Evolutionary conservation across 1,140 invertebrate species (phyloP).

Genomic region (Telenomus remus): DNA sequence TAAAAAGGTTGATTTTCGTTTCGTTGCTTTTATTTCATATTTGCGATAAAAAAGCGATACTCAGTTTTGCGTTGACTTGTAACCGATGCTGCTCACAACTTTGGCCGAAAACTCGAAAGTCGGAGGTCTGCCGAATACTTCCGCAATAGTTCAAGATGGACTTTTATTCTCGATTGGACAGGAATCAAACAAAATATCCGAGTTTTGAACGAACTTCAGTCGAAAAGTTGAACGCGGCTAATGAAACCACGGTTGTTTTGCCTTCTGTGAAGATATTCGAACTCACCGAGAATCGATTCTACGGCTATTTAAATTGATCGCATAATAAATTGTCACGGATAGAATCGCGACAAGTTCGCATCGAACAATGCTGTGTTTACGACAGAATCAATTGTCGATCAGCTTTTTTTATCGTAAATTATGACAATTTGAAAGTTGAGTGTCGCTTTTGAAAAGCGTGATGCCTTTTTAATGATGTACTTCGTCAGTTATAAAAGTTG

Average conservation of each 20-base stretch:
- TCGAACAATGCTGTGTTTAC: constrained; percentile 1
- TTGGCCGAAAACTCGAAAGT: constrained; percentile 39
- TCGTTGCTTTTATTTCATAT: constrained; percentile 30
- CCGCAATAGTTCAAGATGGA: constrained; percentile 30
- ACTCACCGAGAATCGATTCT: constrained; percentile 38
- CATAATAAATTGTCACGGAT: constrained; percentile 19
- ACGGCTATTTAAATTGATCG: constrained; percentile 46
- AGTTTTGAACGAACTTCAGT: constrained; percentile 48
- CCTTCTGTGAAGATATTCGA: constrained; percentile 34
- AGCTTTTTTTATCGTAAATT: constrained; percentile 30
- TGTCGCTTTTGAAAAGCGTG: constrained; percentile 13
- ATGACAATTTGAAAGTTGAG: constrained; percentile 30
- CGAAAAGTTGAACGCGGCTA: constrained; percentile 34
- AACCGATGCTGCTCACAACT: constrained; percentile 35
- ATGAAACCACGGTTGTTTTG: constrained; percentile 40
- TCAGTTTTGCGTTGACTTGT: constrained; percentile 26
- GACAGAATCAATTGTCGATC: constrained; percentile 2
- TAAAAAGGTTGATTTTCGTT: constrained; percentile 14
- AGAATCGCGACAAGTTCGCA: background rate
- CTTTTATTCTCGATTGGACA: constrained; percentile 51
- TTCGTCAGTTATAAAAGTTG: too few relatives aligned
- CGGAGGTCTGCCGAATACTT: constrained; percentile 31
- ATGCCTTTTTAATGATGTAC: constrained; percentile 17
- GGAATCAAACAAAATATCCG: constrained; percentile 48
- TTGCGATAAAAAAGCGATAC: constrained; percentile 28